phyloP scores from a whole-genome alignment of 2,797 vertebrate species.

The Lophius americanus region DNA sequence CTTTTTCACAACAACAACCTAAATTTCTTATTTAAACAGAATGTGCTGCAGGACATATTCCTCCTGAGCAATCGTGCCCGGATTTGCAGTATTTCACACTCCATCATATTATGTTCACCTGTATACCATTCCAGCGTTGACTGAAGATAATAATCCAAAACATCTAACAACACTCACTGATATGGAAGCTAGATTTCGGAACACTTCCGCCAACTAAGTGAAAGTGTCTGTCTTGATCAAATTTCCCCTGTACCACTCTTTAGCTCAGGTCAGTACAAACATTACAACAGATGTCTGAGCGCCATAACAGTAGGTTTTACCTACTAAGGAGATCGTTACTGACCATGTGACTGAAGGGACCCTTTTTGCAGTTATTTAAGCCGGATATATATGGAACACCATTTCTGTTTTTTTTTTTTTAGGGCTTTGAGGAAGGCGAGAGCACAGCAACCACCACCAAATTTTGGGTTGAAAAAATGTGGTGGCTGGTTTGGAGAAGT shows the following conservation, averaged over 20 bases:
- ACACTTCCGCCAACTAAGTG: not conserved
- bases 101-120: not conserved
- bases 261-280: not conserved
- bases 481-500: too few species aligned
- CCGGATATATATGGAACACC: not conserved
- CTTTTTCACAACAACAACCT: constrained; percentile 1
- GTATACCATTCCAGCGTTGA: not conserved
- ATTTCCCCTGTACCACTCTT: not conserved
- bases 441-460: too few species aligned
- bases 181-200: constrained; percentile 8
- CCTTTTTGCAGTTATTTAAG: not conserved
- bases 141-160: not conserved
- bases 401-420: not conserved
- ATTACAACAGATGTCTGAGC: not conserved
- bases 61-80: not conserved
- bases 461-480: too few species aligned
- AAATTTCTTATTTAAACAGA: not conserved
- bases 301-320: not conserved
- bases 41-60: not conserved
- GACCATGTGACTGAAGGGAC: not conserved
- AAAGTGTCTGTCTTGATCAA: not conserved
- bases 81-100: not conserved
- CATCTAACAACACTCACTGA: not conserved
- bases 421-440: too few species aligned
- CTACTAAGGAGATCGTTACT: not conserved